Base-by-base conservation (phyloP, 2,888 invertebrate species). In the Drosophila meridionalis region DNA sequence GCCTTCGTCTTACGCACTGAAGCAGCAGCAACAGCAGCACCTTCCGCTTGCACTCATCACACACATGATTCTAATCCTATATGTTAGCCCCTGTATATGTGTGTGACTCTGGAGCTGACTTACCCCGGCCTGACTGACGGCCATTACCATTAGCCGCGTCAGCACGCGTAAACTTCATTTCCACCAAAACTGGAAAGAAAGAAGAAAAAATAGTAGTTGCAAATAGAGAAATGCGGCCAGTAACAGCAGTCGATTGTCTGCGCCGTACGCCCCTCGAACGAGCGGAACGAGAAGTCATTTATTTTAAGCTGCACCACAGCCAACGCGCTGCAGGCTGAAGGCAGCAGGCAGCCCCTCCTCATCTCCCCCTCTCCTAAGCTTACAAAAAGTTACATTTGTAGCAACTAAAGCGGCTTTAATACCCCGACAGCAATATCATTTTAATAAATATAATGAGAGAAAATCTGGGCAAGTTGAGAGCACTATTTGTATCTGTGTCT, bases 241-340 rank as follows among this genome's bases (percentile, higher is more conserved):
- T 53, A 34, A 55, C 55, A 60, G 60, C 34, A 56, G 61, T 68
- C 68, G 62, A 40, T 73, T 69, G 47, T 40, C 32, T 59, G 26
- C 34, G 34, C 32, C 59, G 14, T n/a, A 9, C 28, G 20, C 55
- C 47, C 36, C 40, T 28, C 34, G n/a, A 78, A 71, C 90, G n/a
- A 78, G 68, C 90, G 83, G 83, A 84, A 84, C 76, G 74, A 87
- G 90, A 84, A 84, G 90, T 85, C 80, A 88, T 84, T 90, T 84
- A 90, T 88, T 82, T 84, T 85, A 78, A 82, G 90, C 86, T 59
- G 30, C 76, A 67, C 68, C 68, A 64, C 72, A 78, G 71, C 83
- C 90, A 84, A 69, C 85, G 56, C n/a, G 36, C 53, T 26, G 9
- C 50, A n/a, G 50, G 43, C 45, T 5, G 11, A 20, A 20, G 4